Evolutionary conservation across 92 coral and sea anemone species (phyloP), one percentile per base, ranked within the genome.

Genomic region (Muricea muricata): DNA sequence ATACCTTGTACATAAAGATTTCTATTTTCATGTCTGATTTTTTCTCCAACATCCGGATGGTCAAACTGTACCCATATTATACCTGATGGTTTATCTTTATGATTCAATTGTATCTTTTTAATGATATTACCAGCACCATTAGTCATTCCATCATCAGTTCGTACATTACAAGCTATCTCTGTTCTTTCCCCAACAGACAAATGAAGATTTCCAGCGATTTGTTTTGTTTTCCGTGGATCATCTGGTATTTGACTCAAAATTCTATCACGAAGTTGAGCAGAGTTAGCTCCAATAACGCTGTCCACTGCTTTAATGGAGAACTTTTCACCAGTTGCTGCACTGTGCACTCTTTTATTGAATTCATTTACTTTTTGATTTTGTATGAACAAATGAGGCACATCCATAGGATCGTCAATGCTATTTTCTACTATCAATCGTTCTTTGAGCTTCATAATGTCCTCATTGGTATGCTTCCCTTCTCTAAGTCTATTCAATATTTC

Each of bases 231-330:
- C 60, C 26, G 18, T 1, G 23, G 60, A 52, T 52, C 60, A 52
- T 46, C 46, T 80, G 90, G 82, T 87, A 81, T 79, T 63, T 80
- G 90, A 54, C 82, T 80, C 81, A 87, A 46, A 15, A 87, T 87
- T 87, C n/a, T 87, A 79, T 87, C 86, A 25, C 13, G 58, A 82
- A 78, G 39, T 77, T 66, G 30, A 67, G 66, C 13, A 71, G 79
- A 33, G 78, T 25, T 45, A 82, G 88, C 78, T 75, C 60, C 60
- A 17, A 52, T 13, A 20, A 52, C 60, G 20, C 60, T 52, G 60
- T 52, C 60, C 7, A 52, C 66, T 29, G 88, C 84, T 60, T 83
- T 82, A 17, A 77, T 74, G 10, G 79, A 83, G 41, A 72, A 75
- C 75, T 70, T 46, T 14, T 63, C 65, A 6, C 28, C 65, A 55